A percentile compares a stretch with the other conserved stretches of the same genome.
These are phyloP conservation scores for Nebria salina DNA, from an alignment of 2,888 invertebrate species.

Conservation along the genomic window DNA sequence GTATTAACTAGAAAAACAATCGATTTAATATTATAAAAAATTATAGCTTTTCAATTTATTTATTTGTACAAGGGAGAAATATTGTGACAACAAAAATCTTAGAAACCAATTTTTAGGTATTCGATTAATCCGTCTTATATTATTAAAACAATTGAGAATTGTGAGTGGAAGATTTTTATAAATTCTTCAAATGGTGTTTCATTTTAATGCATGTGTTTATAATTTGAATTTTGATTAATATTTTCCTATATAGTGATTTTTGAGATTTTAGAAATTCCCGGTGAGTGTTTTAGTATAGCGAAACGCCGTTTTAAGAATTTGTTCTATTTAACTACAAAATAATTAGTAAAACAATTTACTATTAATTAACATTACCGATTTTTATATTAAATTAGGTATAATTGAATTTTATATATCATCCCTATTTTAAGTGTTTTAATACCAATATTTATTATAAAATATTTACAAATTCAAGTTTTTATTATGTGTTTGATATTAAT, in stretches of 20 bases:
- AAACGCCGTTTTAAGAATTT: not conserved
- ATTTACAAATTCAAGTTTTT: not conserved
- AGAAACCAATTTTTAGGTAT: not conserved
- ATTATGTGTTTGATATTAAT: not conserved
- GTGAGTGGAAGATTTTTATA: not conserved
- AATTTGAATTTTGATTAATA: not conserved
- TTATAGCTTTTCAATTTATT: not conserved
- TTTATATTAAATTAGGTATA: not conserved
- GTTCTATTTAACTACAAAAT: not conserved
- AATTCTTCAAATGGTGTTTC: not conserved
- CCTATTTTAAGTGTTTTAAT: not conserved
- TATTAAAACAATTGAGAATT: not conserved
- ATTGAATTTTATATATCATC: not conserved
- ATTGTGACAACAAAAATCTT: not conserved
- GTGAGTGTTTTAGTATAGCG: not conserved
- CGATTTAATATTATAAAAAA: constrained; percentile 17
- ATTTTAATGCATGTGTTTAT: not conserved
- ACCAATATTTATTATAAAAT: not conserved
- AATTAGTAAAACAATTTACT: not conserved
- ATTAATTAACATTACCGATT: not conserved
- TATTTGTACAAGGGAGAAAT: not conserved
- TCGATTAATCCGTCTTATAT: not conserved
- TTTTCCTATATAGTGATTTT: not conserved
- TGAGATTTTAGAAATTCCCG: not conserved
- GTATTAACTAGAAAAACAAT: constrained; percentile 29